A percentile compares a stretch with the other conserved stretches of the same genome.
Evolutionary conservation across 2,888 invertebrate species (phyloP).

Genomic region (Ceraclea dissimilis): DNA sequence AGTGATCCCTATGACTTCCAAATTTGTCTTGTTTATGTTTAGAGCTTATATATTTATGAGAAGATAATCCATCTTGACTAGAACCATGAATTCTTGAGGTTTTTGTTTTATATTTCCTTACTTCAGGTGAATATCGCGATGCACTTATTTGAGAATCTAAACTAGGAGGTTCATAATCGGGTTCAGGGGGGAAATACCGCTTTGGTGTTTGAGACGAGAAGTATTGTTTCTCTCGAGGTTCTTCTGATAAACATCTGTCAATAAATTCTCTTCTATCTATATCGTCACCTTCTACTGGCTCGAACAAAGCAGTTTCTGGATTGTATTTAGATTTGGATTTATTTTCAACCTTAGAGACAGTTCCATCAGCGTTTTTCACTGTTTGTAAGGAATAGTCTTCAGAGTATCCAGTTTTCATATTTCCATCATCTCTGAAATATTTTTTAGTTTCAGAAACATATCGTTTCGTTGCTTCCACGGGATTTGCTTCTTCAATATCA

Average conservation of each 20-base stretch:
- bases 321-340: slow-evolving; percentile 41
- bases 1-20: slow-evolving; percentile 46
- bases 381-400: slow-evolving; percentile 49
- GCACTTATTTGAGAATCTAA: slow-evolving; percentile 57
- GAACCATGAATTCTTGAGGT: slow-evolving; percentile 37
- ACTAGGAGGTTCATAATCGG: slow-evolving; percentile 59
- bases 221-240: slow-evolving; percentile 28
- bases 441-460: slow-evolving; percentile 51
- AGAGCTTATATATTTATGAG: slow-evolving; percentile 38
- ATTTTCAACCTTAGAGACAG: slow-evolving; percentile 34
- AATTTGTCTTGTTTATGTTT: slow-evolving; percentile 39
- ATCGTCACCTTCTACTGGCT: slow-evolving; percentile 38
- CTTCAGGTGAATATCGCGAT: slow-evolving; percentile 52
- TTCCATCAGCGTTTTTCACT: slow-evolving; percentile 42
- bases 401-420: slow-evolving; percentile 46
- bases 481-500: slow-evolving; percentile 41
- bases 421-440: slow-evolving; percentile 49
- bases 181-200: slow-evolving; percentile 40
- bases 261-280: slow-evolving; percentile 39
- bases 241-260: slow-evolving; percentile 34
- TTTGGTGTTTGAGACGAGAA: slow-evolving; percentile 35
- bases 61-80: slow-evolving; percentile 44
- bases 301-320: slow-evolving; percentile 38
- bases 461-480: slow-evolving; percentile 47
- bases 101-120: slow-evolving; percentile 45